Evolutionary conservation across 2,113 vertebrate species (phyloP), one percentile per base, ranked within the genome.

Genomic region (rat (Rattus norvegicus)): DNA sequence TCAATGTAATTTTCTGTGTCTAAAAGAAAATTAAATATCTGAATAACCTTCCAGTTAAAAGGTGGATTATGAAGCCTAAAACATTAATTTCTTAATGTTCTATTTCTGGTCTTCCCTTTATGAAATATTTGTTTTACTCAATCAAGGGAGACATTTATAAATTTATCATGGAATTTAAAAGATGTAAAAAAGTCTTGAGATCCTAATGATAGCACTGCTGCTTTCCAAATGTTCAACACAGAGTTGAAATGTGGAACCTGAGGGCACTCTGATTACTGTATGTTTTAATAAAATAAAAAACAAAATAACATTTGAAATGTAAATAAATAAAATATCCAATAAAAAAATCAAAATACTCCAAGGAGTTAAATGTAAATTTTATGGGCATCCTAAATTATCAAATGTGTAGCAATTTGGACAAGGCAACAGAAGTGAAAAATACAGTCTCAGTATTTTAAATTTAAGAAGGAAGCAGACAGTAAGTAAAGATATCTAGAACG

Each of bases 1-100:
- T 93, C 69, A 49, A 36, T 56, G 56, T 12, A 80, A 96, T 96
- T 93, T 95, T 86, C 83, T 80, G 30, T 93, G 67, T 88, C 88
- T 59, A 84, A 96, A 96, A 65, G 30, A 92, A 93, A 92, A 80
- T 12, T 11, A 87, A 61, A 36, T 16, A 85, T 91, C 92, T 88
- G 59, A 69, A 93, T 94, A 92, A 90, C 85, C 30, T 85, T 16
- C 26, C 28, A 76, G 10, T 69, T 89, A 86, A 69, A 89, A 73
- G 2, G 73, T 54, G 2, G 39, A 88, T 73, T 56, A 84, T 39
- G 2, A 95, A 91, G 92, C 11, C 90, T 61, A 72, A 88, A 87
- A 56, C 13, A 93, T 36, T 85, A 86, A 65, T 24, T 93, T 94
- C 52, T 8, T 2, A 43, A 81, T 2, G 4, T 20, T 7, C 3